A percentile compares a stretch with the other conserved stretches of the same genome.
Conservation (phyloP, 2,113 vertebrate genomes). For the Caracal caracal region DNA sequence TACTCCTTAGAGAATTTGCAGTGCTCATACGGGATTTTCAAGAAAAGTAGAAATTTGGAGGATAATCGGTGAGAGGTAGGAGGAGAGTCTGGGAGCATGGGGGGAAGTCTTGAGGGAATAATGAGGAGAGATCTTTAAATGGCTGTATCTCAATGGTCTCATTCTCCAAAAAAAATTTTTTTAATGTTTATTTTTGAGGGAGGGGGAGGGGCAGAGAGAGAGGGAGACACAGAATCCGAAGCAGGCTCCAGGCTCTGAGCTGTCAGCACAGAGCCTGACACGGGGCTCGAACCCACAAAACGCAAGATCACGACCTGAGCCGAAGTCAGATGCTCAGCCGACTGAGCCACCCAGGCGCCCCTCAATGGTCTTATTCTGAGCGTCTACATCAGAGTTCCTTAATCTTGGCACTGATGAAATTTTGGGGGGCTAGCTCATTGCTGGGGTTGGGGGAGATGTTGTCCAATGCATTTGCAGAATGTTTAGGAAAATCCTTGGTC, state of each 20-base stretch:
- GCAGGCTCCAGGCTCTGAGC: too few relatives aligned
- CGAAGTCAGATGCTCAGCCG: too few relatives aligned
- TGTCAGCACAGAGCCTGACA: too few relatives aligned
- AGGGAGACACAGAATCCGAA: too few relatives aligned
- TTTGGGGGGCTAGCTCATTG: not conserved
- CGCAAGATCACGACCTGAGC: too few relatives aligned
- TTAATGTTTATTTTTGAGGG: not conserved
- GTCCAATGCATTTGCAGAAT: not conserved
- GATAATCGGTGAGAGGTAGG: not conserved
- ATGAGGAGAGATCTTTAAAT: not conserved
- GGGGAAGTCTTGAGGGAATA: not conserved
- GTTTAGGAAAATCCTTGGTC: not conserved
- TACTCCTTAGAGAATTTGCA: not conserved
- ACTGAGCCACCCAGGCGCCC: too few relatives aligned
- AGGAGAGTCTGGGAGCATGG: not conserved
- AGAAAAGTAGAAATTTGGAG: not conserved
- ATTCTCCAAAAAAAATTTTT: too few relatives aligned
- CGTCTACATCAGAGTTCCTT: not conserved
- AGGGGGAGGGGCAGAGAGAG: too few relatives aligned
- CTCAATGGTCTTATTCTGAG: not conserved
- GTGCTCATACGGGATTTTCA: not conserved
- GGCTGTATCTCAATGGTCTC: not conserved
- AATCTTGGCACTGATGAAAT: not conserved
- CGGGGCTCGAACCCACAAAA: too few relatives aligned
- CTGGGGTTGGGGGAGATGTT: not conserved